Evolutionary conservation across 2,888 invertebrate species (phyloP).

Genomic region (Temnothorax ravouxi): DNA sequence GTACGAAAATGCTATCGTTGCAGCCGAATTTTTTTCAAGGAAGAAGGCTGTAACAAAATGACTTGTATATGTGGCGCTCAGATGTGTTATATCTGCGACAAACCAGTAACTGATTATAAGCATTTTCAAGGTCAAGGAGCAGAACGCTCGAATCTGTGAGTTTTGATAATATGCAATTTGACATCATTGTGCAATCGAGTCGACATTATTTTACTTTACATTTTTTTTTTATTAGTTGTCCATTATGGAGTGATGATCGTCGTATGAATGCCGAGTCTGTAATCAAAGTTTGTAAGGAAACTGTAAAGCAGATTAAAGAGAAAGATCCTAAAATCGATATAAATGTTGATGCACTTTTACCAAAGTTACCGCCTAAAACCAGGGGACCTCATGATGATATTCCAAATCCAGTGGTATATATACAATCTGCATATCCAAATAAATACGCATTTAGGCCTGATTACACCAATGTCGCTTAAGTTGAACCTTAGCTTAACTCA

Average conservation of each 20-base stretch:
- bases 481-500: conserved; percentile 72
- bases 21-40: conserved; percentile 87
- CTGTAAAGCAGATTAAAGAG: conserved; percentile 82
- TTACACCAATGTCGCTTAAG: conserved; percentile 6
- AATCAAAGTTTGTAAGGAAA: conserved; percentile 83
- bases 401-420: not conserved
- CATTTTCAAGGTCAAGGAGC: conserved; percentile 88
- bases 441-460: not conserved
- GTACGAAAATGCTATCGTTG: conserved; percentile 86
- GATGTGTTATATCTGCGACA: conserved; percentile 88
- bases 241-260: conserved; percentile 85
- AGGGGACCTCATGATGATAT: not conserved
- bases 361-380: conserved; percentile 50
- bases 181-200: not conserved
- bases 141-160: conserved; percentile 14
- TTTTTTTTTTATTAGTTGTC: conserved; percentile 82
- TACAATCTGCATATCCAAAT: not conserved
- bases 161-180: conserved; percentile 5
- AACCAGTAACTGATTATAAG: conserved; percentile 87
- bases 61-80: conserved; percentile 87
- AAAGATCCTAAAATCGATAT: conserved; percentile 83
- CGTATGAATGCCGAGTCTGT: conserved; percentile 85
- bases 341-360: conserved; percentile 80
- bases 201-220: not conserved
- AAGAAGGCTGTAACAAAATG: conserved; percentile 89